Percentiles rank a stretch among this genome's conserved stretches.
These are phyloP conservation scores for Kryptolebias marmoratus DNA, from an alignment of 2,113 vertebrate genomes.

Conservation along the genomic window DNA sequence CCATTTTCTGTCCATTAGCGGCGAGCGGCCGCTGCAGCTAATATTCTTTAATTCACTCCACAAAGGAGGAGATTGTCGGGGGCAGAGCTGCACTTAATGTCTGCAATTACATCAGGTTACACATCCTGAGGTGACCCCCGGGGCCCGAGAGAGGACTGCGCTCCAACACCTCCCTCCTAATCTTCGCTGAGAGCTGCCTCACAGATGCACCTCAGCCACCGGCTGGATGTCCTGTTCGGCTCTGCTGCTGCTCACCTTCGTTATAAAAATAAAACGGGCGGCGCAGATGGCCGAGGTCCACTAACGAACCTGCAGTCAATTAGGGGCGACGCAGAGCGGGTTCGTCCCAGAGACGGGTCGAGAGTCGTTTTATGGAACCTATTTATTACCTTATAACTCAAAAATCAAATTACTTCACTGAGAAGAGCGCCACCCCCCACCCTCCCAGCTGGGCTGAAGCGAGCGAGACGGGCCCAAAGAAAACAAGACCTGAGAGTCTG, in stretches of 20 bases:
- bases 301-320: slow-evolving; percentile 74
- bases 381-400: slow-evolving; percentile 80
- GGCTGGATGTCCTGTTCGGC: slow-evolving; percentile 5
- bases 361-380: slow-evolving; percentile 75
- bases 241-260: neutral
- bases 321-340: slow-evolving; percentile 71
- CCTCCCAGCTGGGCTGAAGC: slow-evolving; percentile 62
- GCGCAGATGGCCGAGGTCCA: slow-evolving; percentile 45
- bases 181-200: slow-evolving; percentile 40
- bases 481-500: neutral
- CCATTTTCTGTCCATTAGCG: slow-evolving; percentile 74
- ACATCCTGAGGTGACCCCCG: slow-evolving; percentile 72
- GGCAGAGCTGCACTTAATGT: slow-evolving; percentile 66
- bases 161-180: slow-evolving; percentile 57
- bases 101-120: slow-evolving; percentile 79
- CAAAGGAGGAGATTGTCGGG: slow-evolving; percentile 67
- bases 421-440: too few species aligned
- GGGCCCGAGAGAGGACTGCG: slow-evolving; percentile 50
- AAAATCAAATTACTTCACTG: slow-evolving; percentile 79
- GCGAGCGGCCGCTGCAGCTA: slow-evolving; percentile 31
- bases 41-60: slow-evolving; percentile 73
- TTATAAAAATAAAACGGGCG: slow-evolving; percentile 24
- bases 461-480: slow-evolving; percentile 10
- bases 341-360: slow-evolving; percentile 55
- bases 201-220: neutral